These are phyloP conservation scores for Watsonalla cultraria DNA, from an alignment of 2,888 invertebrate genomes.

Conservation along the genomic window DNA sequence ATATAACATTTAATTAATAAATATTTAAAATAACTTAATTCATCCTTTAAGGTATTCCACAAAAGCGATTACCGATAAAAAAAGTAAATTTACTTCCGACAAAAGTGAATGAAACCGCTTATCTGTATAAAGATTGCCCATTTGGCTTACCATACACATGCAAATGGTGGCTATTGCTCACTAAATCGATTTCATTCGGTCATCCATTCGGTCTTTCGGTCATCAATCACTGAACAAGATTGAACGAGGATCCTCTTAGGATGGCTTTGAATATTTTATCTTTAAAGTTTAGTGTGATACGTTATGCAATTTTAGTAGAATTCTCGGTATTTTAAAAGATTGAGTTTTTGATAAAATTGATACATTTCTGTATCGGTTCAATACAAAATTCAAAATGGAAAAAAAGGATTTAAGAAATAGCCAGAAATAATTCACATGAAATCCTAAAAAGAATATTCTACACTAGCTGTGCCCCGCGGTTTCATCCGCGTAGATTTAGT, in stretches of 20 bases:
- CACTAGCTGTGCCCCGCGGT: too few relatives aligned
- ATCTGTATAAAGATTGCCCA: conserved; percentile 14
- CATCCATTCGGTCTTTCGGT: conserved; percentile 57
- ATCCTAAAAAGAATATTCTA: too few relatives aligned
- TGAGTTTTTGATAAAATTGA: too few relatives aligned
- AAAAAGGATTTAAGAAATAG: too few relatives aligned
- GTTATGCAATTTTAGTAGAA: neutral
- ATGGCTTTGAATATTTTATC: conserved; percentile 22
- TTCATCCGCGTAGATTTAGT: too few relatives aligned
- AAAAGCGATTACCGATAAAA: neutral
- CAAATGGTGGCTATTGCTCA: conserved; percentile 60
- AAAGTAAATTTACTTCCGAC: neutral
- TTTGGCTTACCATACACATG: conserved; percentile 61
- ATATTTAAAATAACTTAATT: too few relatives aligned
- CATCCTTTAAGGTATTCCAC: neutral
- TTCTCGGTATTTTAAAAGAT: too few relatives aligned
- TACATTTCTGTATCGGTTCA: too few relatives aligned
- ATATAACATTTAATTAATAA: too few relatives aligned
- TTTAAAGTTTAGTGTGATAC: neutral
- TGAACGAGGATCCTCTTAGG: conserved; percentile 45
- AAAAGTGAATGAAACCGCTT: neutral
- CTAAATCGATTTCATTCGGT: conserved; percentile 72
- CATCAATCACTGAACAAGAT: conserved; percentile 69
- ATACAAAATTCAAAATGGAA: too few relatives aligned
- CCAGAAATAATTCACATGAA: too few relatives aligned